Evolutionary conservation across 2,888 invertebrate genomes (phyloP).

Genomic region (Mythimna ferrago): DNA sequence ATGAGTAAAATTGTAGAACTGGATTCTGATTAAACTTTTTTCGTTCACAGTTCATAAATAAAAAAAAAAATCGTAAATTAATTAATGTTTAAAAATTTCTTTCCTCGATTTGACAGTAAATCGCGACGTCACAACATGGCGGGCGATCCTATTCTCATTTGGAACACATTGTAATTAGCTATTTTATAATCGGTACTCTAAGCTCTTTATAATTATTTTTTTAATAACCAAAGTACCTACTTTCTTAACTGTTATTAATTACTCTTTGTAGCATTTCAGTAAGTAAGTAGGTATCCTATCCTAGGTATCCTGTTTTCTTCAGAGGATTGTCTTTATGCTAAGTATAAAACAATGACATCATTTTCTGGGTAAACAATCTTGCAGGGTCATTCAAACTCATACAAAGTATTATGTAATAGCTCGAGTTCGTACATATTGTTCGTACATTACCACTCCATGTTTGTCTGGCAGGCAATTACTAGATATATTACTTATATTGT

Average conservation of each 20-base stretch:
- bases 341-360: slow-evolving; percentile 63
- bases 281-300: slow-evolving; percentile 7
- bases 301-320: slow-evolving; percentile 13
- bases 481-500: slow-evolving; percentile 18
- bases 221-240: too few relatives aligned
- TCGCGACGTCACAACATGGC: too few relatives aligned
- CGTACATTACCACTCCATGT: slow-evolving; percentile 24
- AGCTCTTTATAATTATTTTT: too few relatives aligned
- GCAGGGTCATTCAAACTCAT: slow-evolving; percentile 32
- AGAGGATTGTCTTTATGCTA: slow-evolving; percentile 11
- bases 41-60: too few relatives aligned
- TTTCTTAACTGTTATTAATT: background rate
- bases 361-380: slow-evolving; percentile 58
- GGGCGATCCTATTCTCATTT: too few relatives aligned
- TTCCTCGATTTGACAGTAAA: too few relatives aligned
- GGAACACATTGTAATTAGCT: too few relatives aligned
- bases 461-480: slow-evolving; percentile 31
- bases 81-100: too few relatives aligned
- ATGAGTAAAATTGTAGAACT: too few relatives aligned
- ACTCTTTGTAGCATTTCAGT: background rate
- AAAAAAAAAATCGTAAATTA: too few relatives aligned
- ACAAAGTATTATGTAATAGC: slow-evolving; percentile 7
- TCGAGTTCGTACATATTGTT: slow-evolving; percentile 10
- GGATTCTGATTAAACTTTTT: too few relatives aligned
- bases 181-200: too few relatives aligned